Conservation (phyloP, 2,888 invertebrate species). For the Allolobophora icterica region DNA sequence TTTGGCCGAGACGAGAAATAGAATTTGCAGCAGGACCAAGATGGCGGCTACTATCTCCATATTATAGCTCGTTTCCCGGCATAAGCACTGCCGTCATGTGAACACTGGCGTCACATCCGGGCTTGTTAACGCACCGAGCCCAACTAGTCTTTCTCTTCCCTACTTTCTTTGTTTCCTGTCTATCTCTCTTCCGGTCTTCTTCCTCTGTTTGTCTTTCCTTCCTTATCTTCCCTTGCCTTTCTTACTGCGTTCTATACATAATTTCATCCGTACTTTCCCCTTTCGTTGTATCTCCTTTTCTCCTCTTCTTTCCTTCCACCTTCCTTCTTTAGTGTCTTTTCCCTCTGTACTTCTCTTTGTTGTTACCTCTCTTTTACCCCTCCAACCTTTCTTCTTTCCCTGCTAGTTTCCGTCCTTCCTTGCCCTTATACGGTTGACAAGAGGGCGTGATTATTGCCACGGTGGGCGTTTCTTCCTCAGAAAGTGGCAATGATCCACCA, state of each 20-base stretch:
- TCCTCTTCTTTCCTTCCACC: not conserved
- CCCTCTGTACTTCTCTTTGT: not conserved
- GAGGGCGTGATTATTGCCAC: not conserved
- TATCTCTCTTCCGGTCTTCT: not conserved
- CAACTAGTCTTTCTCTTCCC: not conserved
- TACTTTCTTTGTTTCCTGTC: not conserved
- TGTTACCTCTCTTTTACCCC: not conserved
- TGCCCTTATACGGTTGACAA: not conserved
- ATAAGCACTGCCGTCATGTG: not conserved
- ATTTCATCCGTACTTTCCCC: not conserved
- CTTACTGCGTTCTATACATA: not conserved
- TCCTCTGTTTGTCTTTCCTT: not conserved
- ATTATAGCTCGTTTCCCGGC: not conserved
- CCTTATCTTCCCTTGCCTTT: not conserved
- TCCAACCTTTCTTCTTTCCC: not conserved
- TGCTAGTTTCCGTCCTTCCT: not conserved
- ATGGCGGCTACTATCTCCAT: conserved; percentile 26
- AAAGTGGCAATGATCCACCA: not conserved
- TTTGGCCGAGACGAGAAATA: not conserved
- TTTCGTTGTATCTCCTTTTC: not conserved
- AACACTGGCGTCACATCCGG: conserved; percentile 9
- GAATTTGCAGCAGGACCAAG: conserved; percentile 14
- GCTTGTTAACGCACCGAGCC: not conserved
- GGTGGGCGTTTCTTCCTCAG: not conserved
- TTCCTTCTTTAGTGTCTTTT: not conserved